Percentiles rank a stretch among this genome's conserved stretches.
These are phyloP conservation scores for Sialis fuliginosa DNA, from an alignment of 2,888 invertebrate genomes.

Conservation along the genomic window DNA sequence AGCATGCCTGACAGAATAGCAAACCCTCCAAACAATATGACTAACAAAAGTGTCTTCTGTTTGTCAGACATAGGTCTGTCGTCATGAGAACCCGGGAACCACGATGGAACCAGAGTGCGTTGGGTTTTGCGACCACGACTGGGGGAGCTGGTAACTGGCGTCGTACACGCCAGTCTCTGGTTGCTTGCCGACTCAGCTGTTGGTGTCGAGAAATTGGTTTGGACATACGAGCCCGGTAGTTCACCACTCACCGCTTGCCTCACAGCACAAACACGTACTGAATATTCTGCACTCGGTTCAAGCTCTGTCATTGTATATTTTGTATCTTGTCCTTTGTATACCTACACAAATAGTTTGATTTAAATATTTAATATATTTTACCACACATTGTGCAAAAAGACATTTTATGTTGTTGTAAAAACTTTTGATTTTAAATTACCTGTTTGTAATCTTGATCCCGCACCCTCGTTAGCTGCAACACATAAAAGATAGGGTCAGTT, in stretches of 20 bases:
- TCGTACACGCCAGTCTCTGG: constrained; percentile 15
- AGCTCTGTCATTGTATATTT: constrained; percentile 47
- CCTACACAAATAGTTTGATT: constrained; percentile 24
- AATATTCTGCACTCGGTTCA: constrained; percentile 57
- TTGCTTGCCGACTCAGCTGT: constrained; percentile 23
- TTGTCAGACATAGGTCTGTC: constrained; percentile 31
- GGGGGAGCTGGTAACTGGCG: constrained; percentile 12
- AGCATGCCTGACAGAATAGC: constrained; percentile 42
- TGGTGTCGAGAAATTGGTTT: constrained; percentile 36
- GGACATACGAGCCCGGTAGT: constrained; percentile 54
- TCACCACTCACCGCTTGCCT: constrained; percentile 39
- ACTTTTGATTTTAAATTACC: constrained; percentile 24
- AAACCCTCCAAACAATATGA: constrained; percentile 38
- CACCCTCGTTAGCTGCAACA: constrained; percentile 46
- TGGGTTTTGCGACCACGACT: constrained; percentile 11
- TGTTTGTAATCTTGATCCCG: constrained; percentile 43
- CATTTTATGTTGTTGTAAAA: too few relatives aligned
- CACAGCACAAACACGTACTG: constrained; percentile 61
- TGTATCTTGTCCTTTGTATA: constrained; percentile 45
- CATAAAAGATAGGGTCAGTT: constrained; percentile 52
- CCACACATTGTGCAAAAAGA: not conserved
- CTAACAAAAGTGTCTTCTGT: constrained; percentile 37
- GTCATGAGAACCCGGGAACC: constrained; percentile 12
- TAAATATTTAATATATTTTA: not conserved
- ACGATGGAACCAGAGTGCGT: constrained; percentile 4